Base-by-base conservation (phyloP, 2,797 vertebrate genomes). In the Semaprochilodus insignis region DNA sequence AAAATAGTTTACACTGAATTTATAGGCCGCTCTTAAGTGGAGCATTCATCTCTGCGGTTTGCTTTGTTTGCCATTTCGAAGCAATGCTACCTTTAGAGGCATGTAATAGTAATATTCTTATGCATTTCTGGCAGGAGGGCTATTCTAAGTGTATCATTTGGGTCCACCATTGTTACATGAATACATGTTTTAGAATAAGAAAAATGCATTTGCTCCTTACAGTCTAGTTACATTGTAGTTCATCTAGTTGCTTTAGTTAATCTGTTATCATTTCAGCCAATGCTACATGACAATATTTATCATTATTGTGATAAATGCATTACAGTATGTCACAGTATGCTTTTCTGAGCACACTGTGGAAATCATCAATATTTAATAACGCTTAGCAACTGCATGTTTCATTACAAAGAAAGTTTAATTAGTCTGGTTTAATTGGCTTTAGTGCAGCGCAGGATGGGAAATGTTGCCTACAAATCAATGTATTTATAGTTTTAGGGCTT, bases 1-100 rank as follows among this genome's bases (percentile, higher is more conserved):
- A 69, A 83, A 81, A 85, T 74, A 83, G 14, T 59, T 83, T 81
- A 83, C 73, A 67, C 14, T 36, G 80, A 78, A 86, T 81, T 71
- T 66, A 83, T 81, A 74, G 71, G 71, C 55, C 3, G n/a, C 10
- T 70, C 57, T 15, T 79, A 73, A 81, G 69, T 52, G 65, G 74
- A 80, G 69, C 65, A 57, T 59, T 84, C 57, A 63, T 77, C 81
- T 77, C 60, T 85, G 81, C 3, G 52, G 81, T 72, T 80, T 80
- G 31, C 72, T 57, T 73, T 84, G 78, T 78, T 79, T 81, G 77
- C 79, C 59, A 27, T 87, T 80, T 52, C 55, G 57, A 44, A 78
- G 74, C 25, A 11, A 57, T 55, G 77, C 86, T 23, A 74, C 25
- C 62, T 85, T 52, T 23, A 69, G 51, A 62, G 59, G 23, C 72